A percentile compares a stretch with the other conserved stretches of the same genome.
Evolutionary conservation across 2,113 vertebrate genomes (phyloP).

Genomic region (Eulemur rufifrons): DNA sequence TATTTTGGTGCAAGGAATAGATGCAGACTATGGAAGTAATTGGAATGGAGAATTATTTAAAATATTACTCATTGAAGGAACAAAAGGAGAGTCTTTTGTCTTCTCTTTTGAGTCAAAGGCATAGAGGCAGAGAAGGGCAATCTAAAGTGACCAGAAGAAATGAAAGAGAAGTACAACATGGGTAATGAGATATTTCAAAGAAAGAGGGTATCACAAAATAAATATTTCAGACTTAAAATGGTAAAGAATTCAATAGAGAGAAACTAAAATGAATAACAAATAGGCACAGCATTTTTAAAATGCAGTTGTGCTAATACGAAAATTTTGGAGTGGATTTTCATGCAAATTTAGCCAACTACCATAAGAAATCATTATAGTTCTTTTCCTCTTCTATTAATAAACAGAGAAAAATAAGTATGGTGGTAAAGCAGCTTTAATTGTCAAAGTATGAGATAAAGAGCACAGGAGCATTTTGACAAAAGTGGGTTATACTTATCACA

Average conservation of each 20-base stretch:
- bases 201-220: background rate
- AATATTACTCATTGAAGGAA: background rate
- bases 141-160: slow-evolving; percentile 16
- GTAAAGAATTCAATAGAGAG: background rate
- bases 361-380: background rate
- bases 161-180: background rate
- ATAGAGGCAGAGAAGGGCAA: background rate
- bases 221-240: slow-evolving; percentile 4
- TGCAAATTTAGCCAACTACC: background rate
- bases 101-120: background rate
- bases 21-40: slow-evolving; percentile 7
- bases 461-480: background rate
- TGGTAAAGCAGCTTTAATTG: background rate
- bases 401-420: background rate
- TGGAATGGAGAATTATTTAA: slow-evolving; percentile 26
- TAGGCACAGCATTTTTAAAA: background rate
- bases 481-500: background rate
- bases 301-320: background rate
- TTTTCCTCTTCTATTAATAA: background rate
- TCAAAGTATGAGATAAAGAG: background rate
- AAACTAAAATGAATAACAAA: slow-evolving; percentile 25
- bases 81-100: background rate
- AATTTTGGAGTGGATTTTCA: background rate
- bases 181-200: slow-evolving; percentile 8
- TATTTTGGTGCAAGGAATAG: background rate